Conservation (phyloP, 2,797 vertebrate species). For the Rhincodon typus region DNA sequence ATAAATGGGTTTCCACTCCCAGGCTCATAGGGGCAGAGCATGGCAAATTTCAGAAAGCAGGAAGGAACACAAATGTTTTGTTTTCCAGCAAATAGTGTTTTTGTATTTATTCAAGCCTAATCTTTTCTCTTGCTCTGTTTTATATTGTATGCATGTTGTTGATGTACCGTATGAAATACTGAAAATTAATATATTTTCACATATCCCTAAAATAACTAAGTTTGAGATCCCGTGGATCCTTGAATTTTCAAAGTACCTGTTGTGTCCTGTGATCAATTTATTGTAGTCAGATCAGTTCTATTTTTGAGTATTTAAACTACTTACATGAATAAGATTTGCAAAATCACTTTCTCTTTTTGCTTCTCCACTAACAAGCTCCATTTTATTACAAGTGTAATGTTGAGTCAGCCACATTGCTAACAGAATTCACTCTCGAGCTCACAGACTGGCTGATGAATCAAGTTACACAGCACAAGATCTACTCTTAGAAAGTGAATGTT, state of each 20-base stretch:
- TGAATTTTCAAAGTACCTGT: neutral
- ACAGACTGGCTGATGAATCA: neutral
- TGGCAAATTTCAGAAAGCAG: neutral
- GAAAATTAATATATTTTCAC: constrained; percentile 3
- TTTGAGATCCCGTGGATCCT: neutral
- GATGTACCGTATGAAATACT: neutral
- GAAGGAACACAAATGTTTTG: neutral
- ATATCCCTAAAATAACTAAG: neutral
- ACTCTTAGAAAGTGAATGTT: neutral
- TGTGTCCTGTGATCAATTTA: neutral
- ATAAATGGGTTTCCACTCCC: neutral
- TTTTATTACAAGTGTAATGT: neutral
- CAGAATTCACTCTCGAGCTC: too few relatives aligned
- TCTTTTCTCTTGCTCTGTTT: neutral
- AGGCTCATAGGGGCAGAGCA: neutral
- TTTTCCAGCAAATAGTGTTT: neutral
- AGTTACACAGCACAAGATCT: neutral
- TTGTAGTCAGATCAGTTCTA: neutral
- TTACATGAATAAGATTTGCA: neutral
- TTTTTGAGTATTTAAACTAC: neutral
- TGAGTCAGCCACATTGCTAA: neutral
- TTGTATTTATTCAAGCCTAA: neutral
- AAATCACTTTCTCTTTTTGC: neutral
- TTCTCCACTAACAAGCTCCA: neutral
- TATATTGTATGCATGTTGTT: neutral